Percentiles rank a stretch among this genome's conserved stretches.
Evolutionary conservation across 1,140 invertebrate species (phyloP).

Genomic region (Apis mellifera): Amel_HAv3.1 CM009933.2:2867501-2868000

Average conservation of each 20-base stretch:
- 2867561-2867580: conserved; percentile 88
- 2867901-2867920: conserved; percentile 80
- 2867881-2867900: neutral
- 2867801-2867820: neutral
- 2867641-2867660: conserved; percentile 95
- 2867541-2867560: conserved; percentile 91
- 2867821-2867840: neutral
- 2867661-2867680: conserved; percentile 90
- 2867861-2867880: conserved; percentile 79
- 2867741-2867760: conserved; percentile 70
- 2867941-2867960: conserved; percentile 77
- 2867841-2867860: conserved; percentile 35
- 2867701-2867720: conserved; percentile 81
- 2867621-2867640: conserved; percentile 94
- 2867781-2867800: conserved; percentile 64
- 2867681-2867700: conserved; percentile 86
- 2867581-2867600: conserved; percentile 93
- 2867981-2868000: conserved; percentile 72
- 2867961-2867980: conserved; percentile 48
- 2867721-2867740: conserved; percentile 83
- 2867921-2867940: conserved; percentile 79
- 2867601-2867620: conserved; percentile 96
- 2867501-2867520: conserved; percentile 95
- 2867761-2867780: conserved; percentile 69
- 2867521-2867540: conserved; percentile 95